Percentiles rank a stretch among this genome's conserved stretches.
These are phyloP conservation scores for Polypterus bichir DNA, from an alignment of 2,113 vertebrate genomes.

Conservation along the genomic window DNA sequence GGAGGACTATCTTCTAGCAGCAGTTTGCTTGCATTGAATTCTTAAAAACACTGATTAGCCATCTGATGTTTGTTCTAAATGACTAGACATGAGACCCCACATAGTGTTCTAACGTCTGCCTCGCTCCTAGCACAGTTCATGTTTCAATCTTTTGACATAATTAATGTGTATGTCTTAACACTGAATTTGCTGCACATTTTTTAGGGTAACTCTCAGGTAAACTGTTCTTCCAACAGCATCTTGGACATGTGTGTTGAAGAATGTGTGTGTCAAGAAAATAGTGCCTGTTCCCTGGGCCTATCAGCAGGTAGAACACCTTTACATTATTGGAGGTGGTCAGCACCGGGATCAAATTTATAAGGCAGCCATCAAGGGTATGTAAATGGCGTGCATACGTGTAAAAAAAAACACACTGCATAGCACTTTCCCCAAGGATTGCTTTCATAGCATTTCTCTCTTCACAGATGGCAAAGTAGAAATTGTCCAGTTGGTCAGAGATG, in stretches of 20 bases:
- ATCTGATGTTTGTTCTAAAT: neutral
- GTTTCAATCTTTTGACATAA: neutral
- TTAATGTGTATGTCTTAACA: neutral
- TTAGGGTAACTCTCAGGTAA: neutral
- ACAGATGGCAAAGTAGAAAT: neutral
- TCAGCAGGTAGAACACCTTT: constrained; percentile 28
- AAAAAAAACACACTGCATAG: too few species aligned
- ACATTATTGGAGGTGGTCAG: constrained; percentile 28
- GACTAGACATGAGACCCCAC: neutral
- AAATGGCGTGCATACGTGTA: neutral
- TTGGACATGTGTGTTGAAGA: constrained; percentile 32
- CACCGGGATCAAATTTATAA: constrained; percentile 28
- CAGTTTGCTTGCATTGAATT: neutral
- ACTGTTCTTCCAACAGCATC: constrained; percentile 4
- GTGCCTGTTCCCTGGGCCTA: constrained; percentile 25
- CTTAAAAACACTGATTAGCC: neutral
- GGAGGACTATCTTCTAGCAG: neutral
- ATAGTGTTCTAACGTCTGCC: neutral
- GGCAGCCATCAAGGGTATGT: constrained; percentile 33
- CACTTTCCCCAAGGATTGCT: neutral
- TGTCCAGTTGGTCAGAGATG: neutral
- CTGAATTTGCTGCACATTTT: neutral
- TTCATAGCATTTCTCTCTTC: neutral
- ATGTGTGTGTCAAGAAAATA: constrained; percentile 31
- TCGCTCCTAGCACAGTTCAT: neutral